Evolutionary conservation across 2,888 invertebrate genomes (phyloP).

Genomic region (Anthoptus insignis): DNA sequence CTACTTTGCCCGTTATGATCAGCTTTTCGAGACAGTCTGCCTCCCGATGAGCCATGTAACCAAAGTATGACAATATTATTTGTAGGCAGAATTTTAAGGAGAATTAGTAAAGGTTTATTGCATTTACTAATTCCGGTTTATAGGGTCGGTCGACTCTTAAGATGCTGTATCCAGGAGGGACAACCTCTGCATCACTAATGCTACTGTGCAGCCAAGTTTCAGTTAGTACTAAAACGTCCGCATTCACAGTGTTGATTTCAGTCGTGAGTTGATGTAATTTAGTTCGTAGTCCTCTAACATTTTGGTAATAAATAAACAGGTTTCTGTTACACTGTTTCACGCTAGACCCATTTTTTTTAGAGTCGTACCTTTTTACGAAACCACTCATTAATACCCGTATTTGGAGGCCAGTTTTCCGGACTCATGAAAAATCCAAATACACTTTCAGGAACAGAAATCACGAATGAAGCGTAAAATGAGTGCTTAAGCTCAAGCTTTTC

Average conservation of each 20-base stretch:
- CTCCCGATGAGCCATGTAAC: too few species aligned
- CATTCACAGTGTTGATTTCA: background rate
- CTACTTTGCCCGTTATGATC: too few species aligned
- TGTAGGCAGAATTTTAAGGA: too few species aligned
- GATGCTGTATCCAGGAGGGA: background rate
- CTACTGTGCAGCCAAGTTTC: constrained; percentile 10
- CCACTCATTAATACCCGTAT: constrained; percentile 1
- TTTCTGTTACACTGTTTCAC: background rate
- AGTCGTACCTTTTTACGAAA: constrained; percentile 10
- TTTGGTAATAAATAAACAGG: background rate
- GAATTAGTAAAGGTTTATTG: too few species aligned
- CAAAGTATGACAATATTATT: too few species aligned
- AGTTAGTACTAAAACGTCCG: background rate
- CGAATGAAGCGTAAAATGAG: constrained; percentile 1
- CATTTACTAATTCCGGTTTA: too few species aligned
- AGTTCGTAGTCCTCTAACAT: background rate
- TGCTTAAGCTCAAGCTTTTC: constrained; percentile 8
- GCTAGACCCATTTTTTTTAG: too few species aligned
- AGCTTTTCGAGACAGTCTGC: too few species aligned
- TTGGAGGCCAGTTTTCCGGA: constrained; percentile 20
- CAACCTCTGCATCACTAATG: constrained; percentile 11
- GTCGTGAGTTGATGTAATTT: background rate
- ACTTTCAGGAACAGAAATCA: constrained; percentile 8
- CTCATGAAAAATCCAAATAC: constrained; percentile 14
- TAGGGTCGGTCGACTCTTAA: background rate